These are phyloP conservation scores for Spisula solida DNA, from an alignment of 2,888 invertebrate genomes.

Conservation along the genomic window DNA sequence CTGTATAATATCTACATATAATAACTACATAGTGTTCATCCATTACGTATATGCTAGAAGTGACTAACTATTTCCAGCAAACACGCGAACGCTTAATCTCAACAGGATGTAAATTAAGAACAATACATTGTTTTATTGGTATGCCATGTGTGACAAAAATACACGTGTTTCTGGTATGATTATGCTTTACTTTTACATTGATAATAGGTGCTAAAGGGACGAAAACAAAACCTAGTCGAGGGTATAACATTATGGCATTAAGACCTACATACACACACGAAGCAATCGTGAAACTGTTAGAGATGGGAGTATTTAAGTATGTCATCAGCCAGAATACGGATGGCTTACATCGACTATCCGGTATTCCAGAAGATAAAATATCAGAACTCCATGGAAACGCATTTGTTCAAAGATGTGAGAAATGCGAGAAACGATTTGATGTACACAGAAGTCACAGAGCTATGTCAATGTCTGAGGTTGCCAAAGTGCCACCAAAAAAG, in stretches of 20 bases:
- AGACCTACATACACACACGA: conserved; percentile 84
- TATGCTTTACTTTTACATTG: no score
- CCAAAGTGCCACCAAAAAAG: conserved; percentile 71
- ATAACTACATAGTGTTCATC: no score
- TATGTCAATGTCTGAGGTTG: conserved; percentile 6
- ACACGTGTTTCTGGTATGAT: no score
- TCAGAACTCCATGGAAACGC: conserved; percentile 84
- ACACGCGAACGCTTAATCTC: no score
- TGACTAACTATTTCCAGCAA: no score
- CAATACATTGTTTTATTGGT: no score
- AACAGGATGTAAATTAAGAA: no score
- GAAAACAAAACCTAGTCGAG: conserved; percentile 22
- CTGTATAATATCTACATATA: no score
- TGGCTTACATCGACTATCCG: conserved; percentile 83
- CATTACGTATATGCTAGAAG: no score
- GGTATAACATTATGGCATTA: conserved; percentile 48
- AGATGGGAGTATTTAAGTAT: conserved; percentile 79
- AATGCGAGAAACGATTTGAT: conserved; percentile 77
- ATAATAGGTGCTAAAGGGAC: conserved; percentile 20
- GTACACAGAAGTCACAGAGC: conserved; percentile 42
- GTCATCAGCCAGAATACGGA: conserved; percentile 85
- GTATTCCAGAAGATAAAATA: conserved; percentile 77
- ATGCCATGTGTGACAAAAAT: no score
- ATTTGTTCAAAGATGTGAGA: conserved; percentile 82
- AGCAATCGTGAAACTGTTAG: conserved; percentile 79